Percentiles rank a stretch among this genome's conserved stretches.
Conservation (phyloP, 2,888 invertebrate genomes). For the Drosophila eohydei region DNA sequence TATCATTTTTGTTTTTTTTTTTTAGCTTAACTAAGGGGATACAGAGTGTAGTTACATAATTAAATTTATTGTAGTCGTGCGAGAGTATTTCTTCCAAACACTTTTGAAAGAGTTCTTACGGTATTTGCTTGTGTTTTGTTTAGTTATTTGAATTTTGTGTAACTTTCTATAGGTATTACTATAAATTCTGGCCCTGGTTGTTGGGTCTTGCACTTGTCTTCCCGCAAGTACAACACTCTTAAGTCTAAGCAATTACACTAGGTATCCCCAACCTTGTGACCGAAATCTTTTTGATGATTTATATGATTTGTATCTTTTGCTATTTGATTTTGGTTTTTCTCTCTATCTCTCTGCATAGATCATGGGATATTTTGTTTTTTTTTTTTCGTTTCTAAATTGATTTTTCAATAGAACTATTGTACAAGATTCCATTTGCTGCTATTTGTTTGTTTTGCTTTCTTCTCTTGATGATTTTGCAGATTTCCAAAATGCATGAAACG, state of each 20-base stretch:
- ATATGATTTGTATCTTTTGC: conserved; percentile 4
- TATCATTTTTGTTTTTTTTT: conserved; percentile 44
- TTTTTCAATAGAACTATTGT: conserved; percentile 78
- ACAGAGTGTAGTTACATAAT: conserved; percentile 84
- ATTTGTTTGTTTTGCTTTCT: conserved; percentile 53
- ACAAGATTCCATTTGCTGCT: conserved; percentile 82
- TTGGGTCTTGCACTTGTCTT: conserved; percentile 74
- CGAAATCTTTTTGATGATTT: conserved; percentile 55
- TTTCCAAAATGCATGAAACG: conserved; percentile 74
- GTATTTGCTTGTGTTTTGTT: conserved; percentile 15
- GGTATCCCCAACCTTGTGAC: conserved; percentile 82
- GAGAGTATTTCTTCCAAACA: conserved; percentile 24
- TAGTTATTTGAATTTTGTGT: conserved; percentile 18
- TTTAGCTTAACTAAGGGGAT: conserved; percentile 81
- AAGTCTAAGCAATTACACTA: conserved; percentile 83
- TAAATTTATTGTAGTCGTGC: conserved; percentile 43
- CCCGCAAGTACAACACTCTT: conserved; percentile 71
- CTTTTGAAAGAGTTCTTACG: conserved; percentile 18
- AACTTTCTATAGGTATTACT: conserved; percentile 21
- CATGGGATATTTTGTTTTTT: conserved; percentile 19
- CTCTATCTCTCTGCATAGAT: conserved; percentile 78
- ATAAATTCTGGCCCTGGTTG: conserved; percentile 38
- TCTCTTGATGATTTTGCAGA: conserved; percentile 76
- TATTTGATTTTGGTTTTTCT: conserved; percentile 24
- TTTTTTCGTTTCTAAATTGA: conserved; percentile 26